A percentile compares a stretch with the other conserved stretches of the same genome.
Evolutionary conservation across 1,140 invertebrate genomes (phyloP).

Genomic region (Acromyrmex echinatior): DNA sequence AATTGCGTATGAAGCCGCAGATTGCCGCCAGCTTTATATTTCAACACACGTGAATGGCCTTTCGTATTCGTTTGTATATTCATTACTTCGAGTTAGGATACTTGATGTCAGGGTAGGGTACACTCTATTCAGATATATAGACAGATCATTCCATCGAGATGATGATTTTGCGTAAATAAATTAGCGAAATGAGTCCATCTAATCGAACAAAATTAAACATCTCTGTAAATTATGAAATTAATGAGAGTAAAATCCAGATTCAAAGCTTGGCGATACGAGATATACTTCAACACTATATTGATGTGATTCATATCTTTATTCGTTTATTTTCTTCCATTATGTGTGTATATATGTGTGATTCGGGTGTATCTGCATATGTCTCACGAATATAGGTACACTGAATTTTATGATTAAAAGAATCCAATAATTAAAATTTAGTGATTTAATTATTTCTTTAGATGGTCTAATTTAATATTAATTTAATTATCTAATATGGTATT

Average conservation of each 20-base stretch:
- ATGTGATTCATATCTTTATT: constrained; percentile 19
- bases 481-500: background rate
- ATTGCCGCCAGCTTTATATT: constrained; percentile 42
- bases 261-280: background rate
- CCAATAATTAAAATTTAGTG: background rate
- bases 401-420: background rate
- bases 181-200: background rate
- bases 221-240: constrained; percentile 6
- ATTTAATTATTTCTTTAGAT: background rate
- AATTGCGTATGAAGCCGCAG: constrained; percentile 34
- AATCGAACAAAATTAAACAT: constrained; percentile 36
- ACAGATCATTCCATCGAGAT: background rate
- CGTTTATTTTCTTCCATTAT: background rate
- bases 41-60: constrained; percentile 17
- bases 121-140: background rate
- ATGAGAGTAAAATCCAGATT: background rate
- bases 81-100: constrained; percentile 26
- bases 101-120: background rate
- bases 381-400: background rate
- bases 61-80: constrained; percentile 51
- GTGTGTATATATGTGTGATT: background rate
- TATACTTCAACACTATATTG: background rate
- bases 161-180: constrained; percentile 2
- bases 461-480: background rate
- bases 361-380: background rate